Base-by-base conservation (phyloP, 2,888 invertebrate species). In the Eupithecia pulchellata region DNA sequence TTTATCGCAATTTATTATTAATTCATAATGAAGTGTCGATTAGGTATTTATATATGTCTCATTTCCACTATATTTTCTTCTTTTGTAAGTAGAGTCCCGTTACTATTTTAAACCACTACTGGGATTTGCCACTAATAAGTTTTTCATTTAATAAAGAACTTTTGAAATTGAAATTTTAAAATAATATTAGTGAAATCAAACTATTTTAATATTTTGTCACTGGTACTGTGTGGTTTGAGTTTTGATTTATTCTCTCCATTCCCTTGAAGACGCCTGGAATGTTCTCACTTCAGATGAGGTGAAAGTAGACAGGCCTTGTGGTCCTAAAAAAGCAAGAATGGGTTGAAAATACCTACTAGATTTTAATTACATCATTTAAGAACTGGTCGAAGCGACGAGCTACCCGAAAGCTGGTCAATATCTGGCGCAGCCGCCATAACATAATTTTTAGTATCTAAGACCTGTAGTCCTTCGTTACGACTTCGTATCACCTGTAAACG, bases 281-380 rank as follows among this genome's bases (percentile, higher is more conserved):
- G 94, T 94, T 74, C 94, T 87, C 1, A 94, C 93, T 87, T 94
- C 94, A 4, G 94, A 93, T 30, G 94, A 91, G n/a, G 94, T 89
- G 80, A 94, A 94, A 0, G 94, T 94, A 4, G 92, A 84, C 73
- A 94, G 78, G 25, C 94, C 94, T 87, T 93, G 93, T 47, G 92
- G 90, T 81, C 91, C 94, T 94, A 83, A 3, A 87, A 88, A 11
- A 64, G 32, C 9, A 17, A 20, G 32, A n/a, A 32, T 32, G 4
- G 20, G 52, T 34, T 30, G 20, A 20, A 36, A 55, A 42, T 17
- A 17, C 11, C 27, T 47, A 27, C n/a, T 52, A 36, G 25, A 14
- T 42, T 42, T 20, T 52, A 29, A n/a, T 30, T 52, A 64, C 25
- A 20, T 25, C 4, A n/a, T 4, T 47, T n/a, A 4, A 47, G 6